phyloP scores from a whole-genome alignment of 2,888 invertebrate genomes.

The Drosophila mercatorum region DNA sequence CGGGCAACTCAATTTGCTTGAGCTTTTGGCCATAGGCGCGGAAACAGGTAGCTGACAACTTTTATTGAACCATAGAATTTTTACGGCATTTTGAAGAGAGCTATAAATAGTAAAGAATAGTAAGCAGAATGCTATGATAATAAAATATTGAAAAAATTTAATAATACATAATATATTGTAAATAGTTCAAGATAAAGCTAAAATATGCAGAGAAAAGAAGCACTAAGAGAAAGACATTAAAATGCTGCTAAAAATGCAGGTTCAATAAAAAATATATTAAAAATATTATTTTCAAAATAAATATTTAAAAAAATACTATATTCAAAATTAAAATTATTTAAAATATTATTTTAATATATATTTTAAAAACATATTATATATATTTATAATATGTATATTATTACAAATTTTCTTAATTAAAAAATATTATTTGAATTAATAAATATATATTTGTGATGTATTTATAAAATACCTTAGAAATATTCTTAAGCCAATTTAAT shows the following conservation, averaged over 20 bases:
- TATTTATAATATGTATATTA: background rate
- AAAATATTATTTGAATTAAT: background rate
- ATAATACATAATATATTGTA: no score
- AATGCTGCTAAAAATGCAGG: no score
- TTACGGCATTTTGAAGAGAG: background rate
- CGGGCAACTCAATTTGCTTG: slow-evolving; percentile 6
- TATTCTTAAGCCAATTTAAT: no score
- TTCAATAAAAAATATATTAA: no score
- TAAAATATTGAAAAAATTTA: no score
- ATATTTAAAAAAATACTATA: no score
- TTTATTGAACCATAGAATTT: background rate
- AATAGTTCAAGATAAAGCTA: no score
- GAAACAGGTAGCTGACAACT: slow-evolving; percentile 15
- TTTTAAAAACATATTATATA: background rate
- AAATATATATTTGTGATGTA: background rate
- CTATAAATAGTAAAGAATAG: background rate
- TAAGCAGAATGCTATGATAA: background rate
- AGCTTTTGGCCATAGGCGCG: slow-evolving; percentile 21
- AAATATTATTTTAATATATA: background rate
- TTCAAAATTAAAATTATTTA: background rate
- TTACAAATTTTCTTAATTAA: no score
- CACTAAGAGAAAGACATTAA: no score
- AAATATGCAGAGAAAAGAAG: no score
- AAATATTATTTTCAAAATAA: no score
- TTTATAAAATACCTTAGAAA: background rate